Percentiles rank a stretch among this genome's conserved stretches.
These are phyloP conservation scores for Polyergus mexicanus DNA, from an alignment of 1,140 invertebrate genomes.

Conservation along the genomic window DNA sequence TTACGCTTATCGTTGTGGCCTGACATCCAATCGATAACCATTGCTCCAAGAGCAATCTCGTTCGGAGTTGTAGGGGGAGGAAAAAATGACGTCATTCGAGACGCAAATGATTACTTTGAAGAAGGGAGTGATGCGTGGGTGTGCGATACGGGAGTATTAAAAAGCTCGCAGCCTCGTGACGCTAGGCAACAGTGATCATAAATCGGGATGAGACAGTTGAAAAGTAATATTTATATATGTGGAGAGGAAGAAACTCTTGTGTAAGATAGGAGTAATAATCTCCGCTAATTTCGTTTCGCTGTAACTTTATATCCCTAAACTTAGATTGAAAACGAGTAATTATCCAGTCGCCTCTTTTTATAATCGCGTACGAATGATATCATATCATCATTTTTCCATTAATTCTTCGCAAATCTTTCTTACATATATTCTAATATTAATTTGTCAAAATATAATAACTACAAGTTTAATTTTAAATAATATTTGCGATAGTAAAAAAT, in stretches of 20 bases:
- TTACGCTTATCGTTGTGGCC: conserved; percentile 41
- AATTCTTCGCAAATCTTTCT: neutral
- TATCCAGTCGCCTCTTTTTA: neutral
- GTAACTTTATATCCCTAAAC: neutral
- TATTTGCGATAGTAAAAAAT: neutral
- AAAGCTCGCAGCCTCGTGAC: conserved; percentile 1
- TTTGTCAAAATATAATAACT: neutral
- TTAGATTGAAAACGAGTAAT: conserved; percentile 13
- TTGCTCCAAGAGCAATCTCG: conserved; percentile 64
- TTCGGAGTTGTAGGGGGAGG: conserved; percentile 29
- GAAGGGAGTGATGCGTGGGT: conserved; percentile 40
- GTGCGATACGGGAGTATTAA: conserved; percentile 28
- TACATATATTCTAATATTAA: neutral
- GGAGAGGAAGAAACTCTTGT: neutral
- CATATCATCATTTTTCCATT: neutral
- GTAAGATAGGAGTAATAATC: neutral
- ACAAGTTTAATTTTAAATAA: neutral
- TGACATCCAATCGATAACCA: conserved; percentile 69
- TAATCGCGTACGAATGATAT: neutral
- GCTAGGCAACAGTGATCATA: neutral
- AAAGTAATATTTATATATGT: neutral
- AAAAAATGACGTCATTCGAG: conserved; percentile 57
- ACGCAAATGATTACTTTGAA: conserved; percentile 5
- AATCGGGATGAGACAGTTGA: neutral
- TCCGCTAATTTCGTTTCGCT: neutral